Evolutionary conservation across 2,113 vertebrate species (phyloP), one percentile per base, ranked within the genome.

Genomic region (Perccottus glenii): DNA sequence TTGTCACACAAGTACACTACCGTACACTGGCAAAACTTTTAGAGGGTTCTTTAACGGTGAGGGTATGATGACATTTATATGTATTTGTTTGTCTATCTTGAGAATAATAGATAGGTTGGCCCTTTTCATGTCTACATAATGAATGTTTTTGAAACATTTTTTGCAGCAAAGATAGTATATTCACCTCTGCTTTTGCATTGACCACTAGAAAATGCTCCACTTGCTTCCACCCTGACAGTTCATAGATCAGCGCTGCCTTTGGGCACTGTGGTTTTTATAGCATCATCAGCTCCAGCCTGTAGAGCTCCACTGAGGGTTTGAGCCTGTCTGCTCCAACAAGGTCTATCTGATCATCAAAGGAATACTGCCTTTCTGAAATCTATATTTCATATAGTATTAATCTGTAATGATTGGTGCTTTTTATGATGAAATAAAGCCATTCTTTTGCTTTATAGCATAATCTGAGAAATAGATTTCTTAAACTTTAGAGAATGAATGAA

Each of bases 321-420:
- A 73, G 68, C 66, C 8, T 38, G 52, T 67, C 70, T 61, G 40
- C n/a, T 45, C 36, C 57, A 59, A 60, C 42, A 46, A 42, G 67
- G 44, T 72, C 60, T 48, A 38, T 64, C 64, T 69, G 56, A 77
- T 72, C 42, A 79, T 82, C 70, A 82, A 64, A 79, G 67, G 60
- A 74, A 60, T 69, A 73, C 62, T 72, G 5, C 56, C 38, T 62
- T 44, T 19, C 33, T 32, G 11, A 67, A 66, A 67, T 68, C 14
- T 61, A 51, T 42, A 66, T 67, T 62, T 66, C 67, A 78, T 61
- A 36, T 63, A 60, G 8, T 10, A 64, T 68, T 38, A 60, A 69
- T 82, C 45, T 71, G 42, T 53, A 72, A 78, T 48, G 57, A 64
- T 66, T 16, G 38, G 49, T 47, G 52, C 5, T 32, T 62, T 60